phyloP scores from a whole-genome alignment of 2,113 vertebrate genomes.

The Pomatostomus ruficeps region DNA sequence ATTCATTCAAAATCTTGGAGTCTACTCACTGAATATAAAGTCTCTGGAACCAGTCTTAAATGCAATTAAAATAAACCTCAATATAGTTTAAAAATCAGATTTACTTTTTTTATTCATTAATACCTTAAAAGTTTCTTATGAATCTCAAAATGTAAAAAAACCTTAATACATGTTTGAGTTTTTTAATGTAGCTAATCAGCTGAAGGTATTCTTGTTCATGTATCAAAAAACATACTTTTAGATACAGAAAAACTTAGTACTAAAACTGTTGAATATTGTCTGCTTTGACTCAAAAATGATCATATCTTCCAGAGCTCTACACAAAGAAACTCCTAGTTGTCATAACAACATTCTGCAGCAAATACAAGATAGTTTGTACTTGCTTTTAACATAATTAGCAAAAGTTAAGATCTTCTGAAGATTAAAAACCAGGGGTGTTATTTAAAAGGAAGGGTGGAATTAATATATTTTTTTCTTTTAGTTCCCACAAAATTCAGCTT shows the following conservation, averaged over 20 bases:
- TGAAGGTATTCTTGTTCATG: not conserved
- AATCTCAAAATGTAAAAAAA: not conserved
- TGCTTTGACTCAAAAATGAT: not conserved
- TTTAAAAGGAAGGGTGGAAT: not conserved
- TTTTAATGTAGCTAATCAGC: not conserved
- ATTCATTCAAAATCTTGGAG: not conserved
- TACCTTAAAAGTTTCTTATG: not conserved
- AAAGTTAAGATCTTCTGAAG: not conserved
- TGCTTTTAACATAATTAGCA: not conserved
- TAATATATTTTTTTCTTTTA: not conserved
- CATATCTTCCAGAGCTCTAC: not conserved
- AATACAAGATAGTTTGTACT: not conserved
- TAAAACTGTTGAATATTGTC: not conserved
- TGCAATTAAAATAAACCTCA: not conserved
- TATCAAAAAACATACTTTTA: not conserved
- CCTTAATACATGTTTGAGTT: not conserved
- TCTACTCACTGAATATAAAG: not conserved
- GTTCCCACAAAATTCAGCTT: not conserved
- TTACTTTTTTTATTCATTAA: not conserved
- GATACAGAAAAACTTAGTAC: not conserved
- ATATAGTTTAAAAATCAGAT: not conserved
- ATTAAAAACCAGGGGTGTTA: not conserved
- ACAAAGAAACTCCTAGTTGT: slow-evolving; percentile 65
- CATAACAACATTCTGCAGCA: slow-evolving; percentile 67
- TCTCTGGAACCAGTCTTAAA: not conserved